Evolutionary conservation across 2,797 vertebrate species (phyloP).

Genomic region (Sebastes nivosus): DNA sequence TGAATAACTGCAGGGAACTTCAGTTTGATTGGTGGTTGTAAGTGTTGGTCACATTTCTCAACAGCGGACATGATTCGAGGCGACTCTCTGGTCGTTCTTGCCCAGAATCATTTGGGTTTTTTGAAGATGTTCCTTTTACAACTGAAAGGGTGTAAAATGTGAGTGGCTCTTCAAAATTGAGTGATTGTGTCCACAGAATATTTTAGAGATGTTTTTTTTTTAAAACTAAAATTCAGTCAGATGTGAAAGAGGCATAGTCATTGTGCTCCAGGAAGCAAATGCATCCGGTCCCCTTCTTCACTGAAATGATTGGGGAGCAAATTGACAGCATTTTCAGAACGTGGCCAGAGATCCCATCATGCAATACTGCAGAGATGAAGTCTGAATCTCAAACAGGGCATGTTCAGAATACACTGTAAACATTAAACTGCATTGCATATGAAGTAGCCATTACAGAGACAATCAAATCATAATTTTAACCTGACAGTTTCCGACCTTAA

Average conservation of each 20-base stretch:
- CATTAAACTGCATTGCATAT: neutral
- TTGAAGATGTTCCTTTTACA: neutral
- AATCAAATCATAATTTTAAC: neutral
- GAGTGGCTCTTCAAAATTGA: neutral
- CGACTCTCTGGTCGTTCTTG: no score
- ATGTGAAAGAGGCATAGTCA: neutral
- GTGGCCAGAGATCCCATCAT: neutral
- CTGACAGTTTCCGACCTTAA: neutral
- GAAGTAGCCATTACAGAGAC: neutral
- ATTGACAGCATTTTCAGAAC: neutral
- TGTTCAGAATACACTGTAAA: neutral
- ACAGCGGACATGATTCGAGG: neutral
- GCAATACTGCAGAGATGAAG: neutral
- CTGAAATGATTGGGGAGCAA: neutral
- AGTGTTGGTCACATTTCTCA: neutral
- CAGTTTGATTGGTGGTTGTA: neutral
- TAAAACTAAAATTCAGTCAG: neutral
- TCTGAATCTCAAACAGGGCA: neutral
- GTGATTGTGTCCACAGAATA: neutral
- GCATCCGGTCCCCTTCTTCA: neutral
- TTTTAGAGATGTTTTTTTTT: neutral
- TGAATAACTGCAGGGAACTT: neutral
- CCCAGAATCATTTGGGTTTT: neutral
- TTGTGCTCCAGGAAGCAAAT: neutral
- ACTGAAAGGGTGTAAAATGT: neutral